Conservation (phyloP, 2,888 invertebrate species). For the Ceraclea dissimilis region DNA sequence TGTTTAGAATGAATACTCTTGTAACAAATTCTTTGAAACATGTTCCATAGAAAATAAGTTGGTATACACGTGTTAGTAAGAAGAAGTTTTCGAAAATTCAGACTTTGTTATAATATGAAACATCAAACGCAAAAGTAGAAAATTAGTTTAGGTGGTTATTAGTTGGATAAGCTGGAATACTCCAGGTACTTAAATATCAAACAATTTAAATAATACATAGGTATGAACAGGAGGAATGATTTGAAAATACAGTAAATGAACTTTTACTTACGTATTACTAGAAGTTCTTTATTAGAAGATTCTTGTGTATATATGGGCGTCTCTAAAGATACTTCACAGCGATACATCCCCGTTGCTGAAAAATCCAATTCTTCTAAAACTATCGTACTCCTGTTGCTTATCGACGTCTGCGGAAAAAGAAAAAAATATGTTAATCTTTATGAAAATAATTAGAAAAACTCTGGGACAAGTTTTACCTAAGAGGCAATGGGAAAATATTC, state of each 20-base stretch:
- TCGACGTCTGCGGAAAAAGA: constrained; percentile 34
- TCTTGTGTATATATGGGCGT: constrained; percentile 77
- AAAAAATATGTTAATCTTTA: background rate
- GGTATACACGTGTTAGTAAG: too few relatives aligned
- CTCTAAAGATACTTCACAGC: constrained; percentile 74
- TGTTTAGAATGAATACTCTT: too few relatives aligned
- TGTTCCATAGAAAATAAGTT: too few relatives aligned
- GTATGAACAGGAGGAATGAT: too few relatives aligned
- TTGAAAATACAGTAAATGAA: too few relatives aligned
- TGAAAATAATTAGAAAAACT: background rate
- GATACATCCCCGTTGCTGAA: constrained; percentile 69
- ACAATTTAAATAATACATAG: too few relatives aligned
- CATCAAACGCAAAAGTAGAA: background rate
- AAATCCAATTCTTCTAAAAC: constrained; percentile 67
- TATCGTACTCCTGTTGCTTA: constrained; percentile 42
- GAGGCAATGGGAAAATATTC: too few relatives aligned
- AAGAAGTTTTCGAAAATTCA: too few relatives aligned
- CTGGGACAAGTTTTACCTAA: background rate
- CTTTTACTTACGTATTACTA: constrained; percentile 68
- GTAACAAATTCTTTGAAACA: too few relatives aligned
- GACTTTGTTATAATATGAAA: too few relatives aligned
- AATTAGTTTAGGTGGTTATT: background rate
- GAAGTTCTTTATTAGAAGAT: constrained; percentile 67
- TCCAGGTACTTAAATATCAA: too few relatives aligned
- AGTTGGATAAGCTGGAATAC: too few relatives aligned